A percentile compares a stretch with the other conserved stretches of the same genome.
These are phyloP conservation scores for Galerucella nymphaeae DNA, from an alignment of 2,888 invertebrate species.

Conservation along the genomic window DNA sequence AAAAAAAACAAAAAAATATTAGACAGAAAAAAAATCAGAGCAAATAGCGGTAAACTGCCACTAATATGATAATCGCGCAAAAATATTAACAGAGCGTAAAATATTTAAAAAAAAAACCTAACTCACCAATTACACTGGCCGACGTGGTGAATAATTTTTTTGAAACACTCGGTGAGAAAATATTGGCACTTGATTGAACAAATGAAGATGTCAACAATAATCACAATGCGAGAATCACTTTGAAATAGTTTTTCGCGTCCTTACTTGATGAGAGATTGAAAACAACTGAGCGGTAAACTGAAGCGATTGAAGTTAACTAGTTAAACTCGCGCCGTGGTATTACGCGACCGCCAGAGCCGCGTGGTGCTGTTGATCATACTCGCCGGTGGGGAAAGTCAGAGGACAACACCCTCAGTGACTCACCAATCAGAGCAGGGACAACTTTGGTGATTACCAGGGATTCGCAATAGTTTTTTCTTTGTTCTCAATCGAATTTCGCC, in stretches of 20 bases:
- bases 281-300: constrained; percentile 40
- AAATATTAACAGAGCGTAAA: constrained; percentile 55
- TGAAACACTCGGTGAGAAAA: constrained; percentile 24
- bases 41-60: constrained; percentile 53
- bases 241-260: constrained; percentile 36
- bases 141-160: constrained; percentile 38
- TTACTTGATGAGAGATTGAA: constrained; percentile 28
- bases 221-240: constrained; percentile 36
- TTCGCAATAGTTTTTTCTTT: constrained; percentile 19
- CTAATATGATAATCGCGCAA: constrained; percentile 43
- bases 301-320: constrained; percentile 44
- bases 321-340: constrained; percentile 40
- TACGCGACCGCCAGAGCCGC: constrained; percentile 40
- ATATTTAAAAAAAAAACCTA: constrained; percentile 21
- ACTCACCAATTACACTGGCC: constrained; percentile 48
- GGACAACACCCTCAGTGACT: constrained; percentile 68
- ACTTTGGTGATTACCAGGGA: constrained; percentile 64
- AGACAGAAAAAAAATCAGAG: constrained; percentile 12
- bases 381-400: constrained; percentile 59
- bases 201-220: constrained; percentile 42
- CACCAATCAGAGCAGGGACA: constrained; percentile 67
- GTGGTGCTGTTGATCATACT: constrained; percentile 46
- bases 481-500: not conserved
- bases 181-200: constrained; percentile 36
- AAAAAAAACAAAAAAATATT: constrained; percentile 45